Base-by-base conservation (phyloP, 2,888 invertebrate genomes). In the Caenorhabditis sp. region DNA sequence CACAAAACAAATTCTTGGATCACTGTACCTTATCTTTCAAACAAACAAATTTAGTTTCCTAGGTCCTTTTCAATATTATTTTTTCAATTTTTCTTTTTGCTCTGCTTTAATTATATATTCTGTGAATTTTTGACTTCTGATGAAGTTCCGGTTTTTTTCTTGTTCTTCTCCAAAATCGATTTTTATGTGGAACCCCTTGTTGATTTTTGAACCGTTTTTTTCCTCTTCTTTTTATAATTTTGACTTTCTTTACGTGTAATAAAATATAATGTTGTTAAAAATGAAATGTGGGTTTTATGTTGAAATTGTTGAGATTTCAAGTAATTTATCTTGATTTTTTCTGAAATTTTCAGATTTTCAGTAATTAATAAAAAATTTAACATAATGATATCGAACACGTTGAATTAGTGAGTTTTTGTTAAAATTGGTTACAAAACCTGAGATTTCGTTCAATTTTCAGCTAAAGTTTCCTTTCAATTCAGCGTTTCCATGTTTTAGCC, bases 211-310 rank as follows among this genome's bases (percentile, higher is more conserved):
- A 27, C 27, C 21, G 31, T 52, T 58, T 58, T 64, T 56, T 63
- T 53, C 61, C 58, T 43, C 38, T 62, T 56, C 56, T 61, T 61
- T 21, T 67, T 57, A 50, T 56, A 57, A 57, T 63, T 36, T 56
- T 36, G 23, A 17, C 36, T 60, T 14, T n/a, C n/a, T 60, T 50
- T 58, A 70, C 69, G 69, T 70, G 69, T 64, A 70, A 70, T 70
- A 61, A 70, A 70, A 43, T 59, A 49, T 56, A 50, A 54, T 70
- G 60, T 64, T 70, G 57, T 50, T 43, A n/a, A n/a, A n/a, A n/a
- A 38, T 27, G 20, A 52, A 10, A 5, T 23, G 8, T 25, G 23
- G 43, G 3, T 56, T 56, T 56, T 56, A 36, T 21, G 17, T 27
- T n/a, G 12, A 26, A 57, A 8, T 57, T 57, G 31, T 57, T 27